Percentiles rank a stretch among this genome's conserved stretches.
phyloP scores from a whole-genome alignment of 2,888 invertebrate species.

The Morinoia aosen region DNA sequence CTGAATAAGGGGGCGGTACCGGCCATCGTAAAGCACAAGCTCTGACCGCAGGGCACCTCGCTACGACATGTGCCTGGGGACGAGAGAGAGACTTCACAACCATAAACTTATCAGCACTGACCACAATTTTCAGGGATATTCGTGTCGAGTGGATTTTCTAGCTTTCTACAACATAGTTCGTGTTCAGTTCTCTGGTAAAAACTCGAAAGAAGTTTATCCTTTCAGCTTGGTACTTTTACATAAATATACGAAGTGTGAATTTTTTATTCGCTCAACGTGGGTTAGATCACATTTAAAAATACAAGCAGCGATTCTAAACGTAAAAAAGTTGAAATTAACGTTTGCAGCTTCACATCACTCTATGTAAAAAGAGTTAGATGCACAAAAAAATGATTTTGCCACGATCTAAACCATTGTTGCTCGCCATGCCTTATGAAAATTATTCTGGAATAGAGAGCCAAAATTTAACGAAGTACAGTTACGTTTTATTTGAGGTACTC shows the following conservation, averaged over 20 bases:
- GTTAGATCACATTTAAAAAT: not conserved
- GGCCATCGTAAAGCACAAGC: conserved; percentile 2
- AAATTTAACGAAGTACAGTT: not conserved
- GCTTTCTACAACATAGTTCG: not conserved
- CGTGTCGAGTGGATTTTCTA: not conserved
- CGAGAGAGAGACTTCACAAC: not conserved
- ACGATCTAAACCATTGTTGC: not conserved
- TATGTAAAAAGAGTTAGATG: not conserved
- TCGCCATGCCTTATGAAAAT: not conserved
- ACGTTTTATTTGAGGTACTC: not conserved
- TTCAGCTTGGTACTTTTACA: not conserved
- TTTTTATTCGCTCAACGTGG: not conserved
- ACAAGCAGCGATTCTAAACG: not conserved
- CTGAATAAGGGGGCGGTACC: conserved; percentile 4
- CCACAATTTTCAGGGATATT: not conserved
- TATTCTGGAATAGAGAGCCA: not conserved
- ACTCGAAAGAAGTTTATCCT: not conserved
- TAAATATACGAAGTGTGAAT: not conserved
- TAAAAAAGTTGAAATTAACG: not conserved
- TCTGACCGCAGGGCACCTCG: not conserved
- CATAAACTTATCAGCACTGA: conserved; percentile 4
- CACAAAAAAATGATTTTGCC: not conserved
- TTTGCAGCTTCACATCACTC: not conserved
- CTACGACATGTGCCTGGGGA: not conserved
- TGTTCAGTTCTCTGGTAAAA: not conserved